Conservation (phyloP, 1,140 invertebrate species). For the Globodera ellingtonae region DNA sequence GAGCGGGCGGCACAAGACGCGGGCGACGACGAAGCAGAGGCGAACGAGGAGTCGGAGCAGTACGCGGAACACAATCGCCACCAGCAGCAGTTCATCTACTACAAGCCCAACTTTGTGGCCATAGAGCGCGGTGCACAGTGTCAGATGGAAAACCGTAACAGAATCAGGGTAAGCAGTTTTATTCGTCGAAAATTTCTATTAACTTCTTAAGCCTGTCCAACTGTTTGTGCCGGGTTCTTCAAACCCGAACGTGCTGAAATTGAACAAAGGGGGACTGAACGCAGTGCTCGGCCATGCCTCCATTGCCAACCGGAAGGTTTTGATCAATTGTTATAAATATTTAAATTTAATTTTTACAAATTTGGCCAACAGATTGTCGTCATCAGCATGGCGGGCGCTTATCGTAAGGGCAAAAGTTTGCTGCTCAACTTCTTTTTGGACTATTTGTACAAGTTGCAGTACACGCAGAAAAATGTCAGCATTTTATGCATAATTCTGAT, state of each 20-base stretch:
- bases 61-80: not conserved
- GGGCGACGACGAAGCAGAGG: slow-evolving; percentile 1
- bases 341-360: slow-evolving; percentile 9
- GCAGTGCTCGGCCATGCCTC: slow-evolving; percentile 51
- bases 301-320: slow-evolving; percentile 52
- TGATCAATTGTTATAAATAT: slow-evolving; percentile 11
- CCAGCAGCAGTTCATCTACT: not conserved
- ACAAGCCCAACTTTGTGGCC: slow-evolving; percentile 17
- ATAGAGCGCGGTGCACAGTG: slow-evolving; percentile 19
- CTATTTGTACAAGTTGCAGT: slow-evolving; percentile 70
- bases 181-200: not conserved
- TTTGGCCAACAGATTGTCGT: slow-evolving; percentile 75
- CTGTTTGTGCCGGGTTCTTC: slow-evolving; percentile 49
- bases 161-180: slow-evolving; percentile 27
- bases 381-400: slow-evolving; percentile 90
- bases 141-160: slow-evolving; percentile 50
- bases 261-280: slow-evolving; percentile 54
- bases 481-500: not conserved
- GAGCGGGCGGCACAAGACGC: not conserved
- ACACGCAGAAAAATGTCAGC: slow-evolving; percentile 48
- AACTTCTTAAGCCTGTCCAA: slow-evolving; percentile 44
- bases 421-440: slow-evolving; percentile 87
- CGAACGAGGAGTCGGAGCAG: not conserved
- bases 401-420: slow-evolving; percentile 94
- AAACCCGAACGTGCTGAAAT: slow-evolving; percentile 50